Evolutionary conservation across 2,888 invertebrate genomes (phyloP), one percentile per base, ranked within the genome.

Genomic region (Oligia strigilis): DNA sequence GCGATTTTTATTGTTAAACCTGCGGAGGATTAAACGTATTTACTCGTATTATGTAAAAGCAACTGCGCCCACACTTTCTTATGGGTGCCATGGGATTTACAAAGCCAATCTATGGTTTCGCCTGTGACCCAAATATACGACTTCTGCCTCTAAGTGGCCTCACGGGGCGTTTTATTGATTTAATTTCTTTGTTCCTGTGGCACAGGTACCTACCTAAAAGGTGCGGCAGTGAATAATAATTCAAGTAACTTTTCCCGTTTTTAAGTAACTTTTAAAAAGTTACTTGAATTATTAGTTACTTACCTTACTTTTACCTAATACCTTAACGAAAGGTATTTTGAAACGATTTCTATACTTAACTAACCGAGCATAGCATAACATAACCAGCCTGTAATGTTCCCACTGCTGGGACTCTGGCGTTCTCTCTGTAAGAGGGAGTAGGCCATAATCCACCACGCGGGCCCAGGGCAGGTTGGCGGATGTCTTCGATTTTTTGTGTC

Each of bases 121-220:
- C 66, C 55, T 73, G 72, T 78, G 84, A 84, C 84, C 84, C 62
- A 73, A 78, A 78, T 84, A 64, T 60, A 66, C 36, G 66, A 75
- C 65, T 75, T 66, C 84, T 46, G 13, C 43, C 46, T 29, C 19
- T 84, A 84, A 84, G 72, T 81, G 65, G 81, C 69, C 52, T 36
- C 75, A 70, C n/a, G 62, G 64, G 71, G 67, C 58, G 64, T 84
- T 81, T 83, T 78, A 84, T 84, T 75, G 84, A 75, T 84, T 84
- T 46, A 55, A 49, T 77, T 76, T 62, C 19, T 14, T 77, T 72
- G 72, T 64, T 77, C 29, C 36, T 72, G 60, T 55, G 65, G 8
- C 46, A 40, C 8, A 62, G 71, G 36, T 80, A 29, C 2, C 19
- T 19, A 19, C 23, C 4, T 40, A 29, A 67, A 77, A 58, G 23